Percentiles rank a stretch among this genome's conserved stretches.
Conservation (phyloP, 2,113 vertebrate species). For the Tetraodon nigroviridis region DNA sequence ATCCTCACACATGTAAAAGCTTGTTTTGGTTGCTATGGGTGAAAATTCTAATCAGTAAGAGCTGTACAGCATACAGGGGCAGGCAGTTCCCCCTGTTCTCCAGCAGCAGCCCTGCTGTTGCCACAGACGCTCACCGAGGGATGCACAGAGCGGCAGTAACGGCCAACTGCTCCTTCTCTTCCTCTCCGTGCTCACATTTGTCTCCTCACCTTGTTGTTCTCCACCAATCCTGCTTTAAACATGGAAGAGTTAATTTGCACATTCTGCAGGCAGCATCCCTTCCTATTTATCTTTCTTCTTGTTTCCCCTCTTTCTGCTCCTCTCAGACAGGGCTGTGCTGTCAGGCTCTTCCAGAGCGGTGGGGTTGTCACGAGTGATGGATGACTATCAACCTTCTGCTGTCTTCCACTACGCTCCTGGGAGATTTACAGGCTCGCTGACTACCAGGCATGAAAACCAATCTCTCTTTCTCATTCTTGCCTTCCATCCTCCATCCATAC, state of each 20-base stretch:
- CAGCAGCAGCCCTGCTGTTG: slow-evolving; percentile 35
- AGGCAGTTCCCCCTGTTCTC: slow-evolving; percentile 35
- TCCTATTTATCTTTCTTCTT: slow-evolving; percentile 72
- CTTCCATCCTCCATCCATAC: slow-evolving; percentile 64
- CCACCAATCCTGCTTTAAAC: slow-evolving; percentile 72
- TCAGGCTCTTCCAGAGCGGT: slow-evolving; percentile 87
- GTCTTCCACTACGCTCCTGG: slow-evolving; percentile 83
- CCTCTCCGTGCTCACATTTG: slow-evolving; percentile 27
- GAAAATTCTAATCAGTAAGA: too few relatives aligned
- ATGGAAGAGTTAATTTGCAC: slow-evolving; percentile 85
- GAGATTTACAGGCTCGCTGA: slow-evolving; percentile 85
- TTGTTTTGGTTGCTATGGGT: too few relatives aligned
- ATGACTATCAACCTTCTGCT: slow-evolving; percentile 96
- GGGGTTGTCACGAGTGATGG: slow-evolving; percentile 94
- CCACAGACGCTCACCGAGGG: slow-evolving; percentile 46
- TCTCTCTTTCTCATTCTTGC: slow-evolving; percentile 70
- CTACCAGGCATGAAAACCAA: slow-evolving; percentile 84
- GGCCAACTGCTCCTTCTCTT: slow-evolving; percentile 34
- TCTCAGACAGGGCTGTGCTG: slow-evolving; percentile 77
- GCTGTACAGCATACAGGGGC: slow-evolving; percentile 15
- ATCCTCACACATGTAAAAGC: too few relatives aligned
- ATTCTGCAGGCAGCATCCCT: slow-evolving; percentile 79
- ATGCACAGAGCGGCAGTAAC: slow-evolving; percentile 39
- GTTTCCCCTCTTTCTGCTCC: slow-evolving; percentile 25
- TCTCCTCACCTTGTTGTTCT: slow-evolving; percentile 41